Base-by-base conservation (phyloP, 37 sponge, comb jelly and placozoan species). In the Cladorhizidae sp. region DNA sequence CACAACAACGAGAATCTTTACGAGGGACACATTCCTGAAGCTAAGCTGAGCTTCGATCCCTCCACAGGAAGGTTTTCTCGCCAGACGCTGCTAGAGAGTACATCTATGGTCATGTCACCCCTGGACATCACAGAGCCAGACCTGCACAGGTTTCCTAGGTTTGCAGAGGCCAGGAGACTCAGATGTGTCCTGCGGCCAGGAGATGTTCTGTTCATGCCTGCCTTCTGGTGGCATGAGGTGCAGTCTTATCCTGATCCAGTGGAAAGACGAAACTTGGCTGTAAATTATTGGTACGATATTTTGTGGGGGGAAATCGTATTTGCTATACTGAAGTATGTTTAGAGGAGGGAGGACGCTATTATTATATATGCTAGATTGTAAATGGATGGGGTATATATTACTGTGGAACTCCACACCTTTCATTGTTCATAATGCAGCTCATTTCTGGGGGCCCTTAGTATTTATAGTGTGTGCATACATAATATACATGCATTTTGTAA, bases 151-250 rank as follows among this genome's bases (percentile, higher is more conserved):
- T 93, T 93, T 59, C 93, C 93, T 40, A 61, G 59, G 26, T 93
- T 85, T 75, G 40, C 73, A 0, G 55, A 42, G 36, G 86, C 84
- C 20, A 56, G 50, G 28, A 64, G 74, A 5, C 33, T 86, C 38
- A 29, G 82, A 56, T 93, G 93, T 50, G 63, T 31, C 8, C 61
- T 93, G 14, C 55, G 14, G 36, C 83, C 86, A 23, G 93, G 93
- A 1, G 93, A 93, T 58, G 90, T 82, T 2, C 83, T 93, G 14
- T 93, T 85, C 83, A 93, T 93, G 93, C 93, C 93, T 7, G 89
- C 93, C 20, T 93, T 93, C 81, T 93, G 93, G 93, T 93, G 93
- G 93, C 93, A 93, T 40, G 93, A 93, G 52, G 93, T 93, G 15
- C 93, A 89, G 83, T 93, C 93, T 11, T 49, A 55, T 61, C 93